These are phyloP conservation scores for Drosophila helvetica DNA, from an alignment of 2,888 invertebrate species.

Conservation along the genomic window DNA sequence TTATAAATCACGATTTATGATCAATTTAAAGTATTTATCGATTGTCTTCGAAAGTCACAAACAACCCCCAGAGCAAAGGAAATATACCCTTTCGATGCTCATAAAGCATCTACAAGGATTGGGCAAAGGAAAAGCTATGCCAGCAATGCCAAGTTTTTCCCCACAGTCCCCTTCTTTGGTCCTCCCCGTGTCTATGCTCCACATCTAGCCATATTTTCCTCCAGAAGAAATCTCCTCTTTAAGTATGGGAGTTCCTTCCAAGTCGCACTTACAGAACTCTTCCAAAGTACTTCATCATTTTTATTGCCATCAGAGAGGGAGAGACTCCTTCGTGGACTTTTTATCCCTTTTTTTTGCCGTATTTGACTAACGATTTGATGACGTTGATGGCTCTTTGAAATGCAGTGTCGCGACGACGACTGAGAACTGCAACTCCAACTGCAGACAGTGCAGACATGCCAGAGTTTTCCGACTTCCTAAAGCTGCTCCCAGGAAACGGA, in stretches of 20 bases:
- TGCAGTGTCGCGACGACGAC: slow-evolving; percentile 38
- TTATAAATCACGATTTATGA: neutral
- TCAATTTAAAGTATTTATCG: neutral
- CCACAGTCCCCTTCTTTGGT: neutral
- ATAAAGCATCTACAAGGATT: neutral
- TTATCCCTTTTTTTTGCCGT: slow-evolving; percentile 34
- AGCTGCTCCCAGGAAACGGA: slow-evolving; percentile 53
- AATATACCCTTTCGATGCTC: neutral
- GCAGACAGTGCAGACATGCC: slow-evolving; percentile 43
- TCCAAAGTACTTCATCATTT: slow-evolving; percentile 72
- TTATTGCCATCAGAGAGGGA: slow-evolving; percentile 60
- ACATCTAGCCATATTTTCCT: neutral
- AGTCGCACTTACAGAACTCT: slow-evolving; percentile 56
- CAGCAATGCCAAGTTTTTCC: slow-evolving; percentile 17
- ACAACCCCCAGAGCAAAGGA: neutral
- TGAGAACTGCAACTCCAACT: slow-evolving; percentile 27
- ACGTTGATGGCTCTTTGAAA: slow-evolving; percentile 71
- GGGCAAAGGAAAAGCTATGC: slow-evolving; percentile 30
- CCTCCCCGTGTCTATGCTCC: neutral
- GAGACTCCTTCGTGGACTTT: slow-evolving; percentile 20
- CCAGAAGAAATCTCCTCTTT: slow-evolving; percentile 15
- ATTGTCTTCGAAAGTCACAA: neutral
- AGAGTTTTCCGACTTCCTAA: slow-evolving; percentile 44
- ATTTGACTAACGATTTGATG: slow-evolving; percentile 77
- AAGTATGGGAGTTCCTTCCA: slow-evolving; percentile 10